phyloP scores from a whole-genome alignment of 2,113 vertebrate species.

The Phoenicopterus ruber region DNA sequence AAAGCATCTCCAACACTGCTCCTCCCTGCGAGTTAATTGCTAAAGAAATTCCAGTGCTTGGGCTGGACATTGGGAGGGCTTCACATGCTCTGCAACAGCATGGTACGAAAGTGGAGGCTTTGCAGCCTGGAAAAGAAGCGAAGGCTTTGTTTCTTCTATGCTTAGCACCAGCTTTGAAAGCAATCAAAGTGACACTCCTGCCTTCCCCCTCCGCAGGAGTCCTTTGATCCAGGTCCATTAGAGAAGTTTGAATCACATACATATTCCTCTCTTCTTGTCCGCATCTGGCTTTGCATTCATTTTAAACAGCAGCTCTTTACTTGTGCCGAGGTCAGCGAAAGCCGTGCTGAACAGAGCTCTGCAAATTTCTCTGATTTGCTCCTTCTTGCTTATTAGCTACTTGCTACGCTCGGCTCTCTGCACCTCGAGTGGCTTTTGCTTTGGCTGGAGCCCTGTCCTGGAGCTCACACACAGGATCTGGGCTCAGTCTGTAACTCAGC shows the following conservation, averaged over 20 bases:
- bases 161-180: not conserved
- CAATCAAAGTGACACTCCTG: not conserved
- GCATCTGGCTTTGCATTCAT: not conserved
- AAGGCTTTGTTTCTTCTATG: not conserved
- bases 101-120: not conserved
- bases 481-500: not conserved
- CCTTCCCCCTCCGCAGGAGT: not conserved
- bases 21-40: not conserved
- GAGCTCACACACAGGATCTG: not conserved
- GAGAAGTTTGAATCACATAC: not conserved
- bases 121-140: not conserved
- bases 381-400: not conserved
- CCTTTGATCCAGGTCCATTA: slow-evolving; percentile 15
- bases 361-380: not conserved
- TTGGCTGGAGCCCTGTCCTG: not conserved
- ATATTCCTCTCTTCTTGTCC: not conserved
- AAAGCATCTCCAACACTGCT: not conserved
- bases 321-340: not conserved
- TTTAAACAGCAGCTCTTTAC: not conserved
- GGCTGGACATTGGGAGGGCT: not conserved
- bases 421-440: not conserved
- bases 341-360: not conserved
- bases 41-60: not conserved
- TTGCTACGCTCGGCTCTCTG: not conserved
- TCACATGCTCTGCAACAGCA: not conserved